phyloP scores from a whole-genome alignment of 2,797 vertebrate genomes.

The Alauda arvensis region DNA sequence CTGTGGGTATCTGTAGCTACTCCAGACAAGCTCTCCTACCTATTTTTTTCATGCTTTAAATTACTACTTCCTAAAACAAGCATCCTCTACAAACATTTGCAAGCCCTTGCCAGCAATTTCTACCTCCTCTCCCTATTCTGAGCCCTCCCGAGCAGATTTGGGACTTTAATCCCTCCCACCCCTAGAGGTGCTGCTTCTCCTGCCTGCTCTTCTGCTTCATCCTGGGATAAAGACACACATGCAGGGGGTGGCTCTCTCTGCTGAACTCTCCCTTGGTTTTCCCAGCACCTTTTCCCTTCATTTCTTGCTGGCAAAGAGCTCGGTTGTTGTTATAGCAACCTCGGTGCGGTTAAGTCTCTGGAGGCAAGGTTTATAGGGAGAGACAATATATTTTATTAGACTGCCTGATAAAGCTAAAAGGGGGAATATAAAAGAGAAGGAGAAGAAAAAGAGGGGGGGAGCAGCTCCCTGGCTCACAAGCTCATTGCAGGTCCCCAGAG shows the following conservation, averaged over 20 bases:
- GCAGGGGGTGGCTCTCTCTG: neutral
- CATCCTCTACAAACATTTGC: rapidly evolving
- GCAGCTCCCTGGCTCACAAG: neutral
- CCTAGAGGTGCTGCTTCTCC: neutral
- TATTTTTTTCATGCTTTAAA: neutral
- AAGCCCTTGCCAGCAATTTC: neutral
- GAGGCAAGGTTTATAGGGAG: constrained; percentile 55
- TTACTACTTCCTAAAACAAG: neutral
- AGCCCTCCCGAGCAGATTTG: neutral
- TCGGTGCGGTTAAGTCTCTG: constrained; percentile 11
- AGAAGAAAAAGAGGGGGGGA: neutral
- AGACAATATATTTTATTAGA: constrained; percentile 56
- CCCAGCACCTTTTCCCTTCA: neutral
- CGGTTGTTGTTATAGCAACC: constrained; percentile 53
- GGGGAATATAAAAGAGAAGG: neutral
- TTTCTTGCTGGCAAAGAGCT: constrained; percentile 34
- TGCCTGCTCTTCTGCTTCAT: rapidly evolving
- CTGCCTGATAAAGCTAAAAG: constrained; percentile 3
- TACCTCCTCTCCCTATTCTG: neutral
- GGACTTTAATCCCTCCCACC: neutral
- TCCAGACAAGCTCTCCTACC: neutral
- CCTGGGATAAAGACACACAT: rapidly evolving
- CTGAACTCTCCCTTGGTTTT: neutral
- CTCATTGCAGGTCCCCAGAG: neutral
- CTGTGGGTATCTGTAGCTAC: neutral